phyloP scores from a whole-genome alignment of 2,113 vertebrate genomes.

The Falco punctatus region DNA sequence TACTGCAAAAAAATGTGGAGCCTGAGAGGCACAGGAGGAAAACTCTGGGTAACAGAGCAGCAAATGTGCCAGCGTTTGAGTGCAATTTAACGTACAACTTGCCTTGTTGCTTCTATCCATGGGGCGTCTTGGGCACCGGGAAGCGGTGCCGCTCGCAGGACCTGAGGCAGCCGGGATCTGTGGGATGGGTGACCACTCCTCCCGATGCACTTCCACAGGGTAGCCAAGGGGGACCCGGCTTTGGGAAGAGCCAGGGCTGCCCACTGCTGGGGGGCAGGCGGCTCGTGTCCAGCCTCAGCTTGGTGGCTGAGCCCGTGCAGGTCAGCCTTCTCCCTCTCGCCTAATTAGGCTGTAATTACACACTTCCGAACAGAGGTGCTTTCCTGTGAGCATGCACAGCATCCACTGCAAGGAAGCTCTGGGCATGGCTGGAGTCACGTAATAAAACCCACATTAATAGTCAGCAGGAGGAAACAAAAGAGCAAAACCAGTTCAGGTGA shows the following conservation, averaged over 20 bases:
- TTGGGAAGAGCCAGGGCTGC: background rate
- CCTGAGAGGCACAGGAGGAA: background rate
- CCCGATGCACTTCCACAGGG: background rate
- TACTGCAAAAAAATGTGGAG: background rate
- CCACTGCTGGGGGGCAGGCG: accelerated
- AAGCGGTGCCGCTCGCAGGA: background rate
- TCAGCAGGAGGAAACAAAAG: background rate
- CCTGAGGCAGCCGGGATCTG: background rate
- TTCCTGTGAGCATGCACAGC: background rate
- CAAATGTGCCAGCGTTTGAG: background rate
- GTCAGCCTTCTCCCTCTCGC: background rate
- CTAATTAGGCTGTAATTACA: background rate
- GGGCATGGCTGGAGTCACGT: background rate
- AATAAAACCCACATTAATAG: background rate
- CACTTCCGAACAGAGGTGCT: background rate
- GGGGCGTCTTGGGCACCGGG: background rate
- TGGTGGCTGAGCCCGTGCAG: background rate
- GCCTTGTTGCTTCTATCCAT: background rate
- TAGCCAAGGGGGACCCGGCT: background rate
- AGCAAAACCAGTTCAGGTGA: background rate
- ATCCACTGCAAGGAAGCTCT: background rate
- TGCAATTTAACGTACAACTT: background rate
- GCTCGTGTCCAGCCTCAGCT: background rate
- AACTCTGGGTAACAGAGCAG: background rate
- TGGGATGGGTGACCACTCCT: background rate